Percentiles rank a stretch among this genome's conserved stretches.
Conservation (phyloP, 2,113 vertebrate genomes). For the Typhlomys cinereus region DNA sequence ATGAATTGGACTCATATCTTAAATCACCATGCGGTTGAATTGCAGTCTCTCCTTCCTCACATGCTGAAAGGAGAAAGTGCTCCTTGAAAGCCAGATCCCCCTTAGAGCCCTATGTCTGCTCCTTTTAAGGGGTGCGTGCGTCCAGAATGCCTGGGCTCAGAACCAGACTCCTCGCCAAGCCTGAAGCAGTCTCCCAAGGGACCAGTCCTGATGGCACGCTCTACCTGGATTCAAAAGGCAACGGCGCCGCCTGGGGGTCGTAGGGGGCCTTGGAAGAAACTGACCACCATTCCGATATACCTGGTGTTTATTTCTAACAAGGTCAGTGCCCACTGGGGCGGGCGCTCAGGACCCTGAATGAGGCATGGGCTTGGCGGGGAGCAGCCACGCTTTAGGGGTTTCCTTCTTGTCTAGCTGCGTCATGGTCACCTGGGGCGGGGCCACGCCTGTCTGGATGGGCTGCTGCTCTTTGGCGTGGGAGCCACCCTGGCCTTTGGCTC, state of each 20-base stretch:
- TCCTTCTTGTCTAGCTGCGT: slow-evolving; percentile 12
- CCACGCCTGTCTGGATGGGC: slow-evolving; percentile 53
- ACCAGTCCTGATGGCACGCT: background rate
- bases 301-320: slow-evolving; percentile 68
- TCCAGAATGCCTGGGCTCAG: background rate
- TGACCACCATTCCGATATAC: background rate
- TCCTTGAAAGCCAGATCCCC: background rate
- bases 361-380: background rate
- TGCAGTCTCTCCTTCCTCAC: background rate
- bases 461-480: background rate
- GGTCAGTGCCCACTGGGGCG: background rate
- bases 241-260: background rate
- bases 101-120: background rate
- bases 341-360: background rate
- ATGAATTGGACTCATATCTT: background rate
- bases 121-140: background rate
- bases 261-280: background rate
- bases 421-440: background rate
- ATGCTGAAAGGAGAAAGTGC: background rate
- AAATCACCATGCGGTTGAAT: background rate
- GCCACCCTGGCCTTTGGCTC: fast-evolving
- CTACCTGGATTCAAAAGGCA: background rate
- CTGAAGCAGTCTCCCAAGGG: background rate
- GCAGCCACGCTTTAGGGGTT: background rate
- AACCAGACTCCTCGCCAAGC: background rate